phyloP scores from a whole-genome alignment of 2,888 invertebrate species.

The Coremacera marginata region DNA sequence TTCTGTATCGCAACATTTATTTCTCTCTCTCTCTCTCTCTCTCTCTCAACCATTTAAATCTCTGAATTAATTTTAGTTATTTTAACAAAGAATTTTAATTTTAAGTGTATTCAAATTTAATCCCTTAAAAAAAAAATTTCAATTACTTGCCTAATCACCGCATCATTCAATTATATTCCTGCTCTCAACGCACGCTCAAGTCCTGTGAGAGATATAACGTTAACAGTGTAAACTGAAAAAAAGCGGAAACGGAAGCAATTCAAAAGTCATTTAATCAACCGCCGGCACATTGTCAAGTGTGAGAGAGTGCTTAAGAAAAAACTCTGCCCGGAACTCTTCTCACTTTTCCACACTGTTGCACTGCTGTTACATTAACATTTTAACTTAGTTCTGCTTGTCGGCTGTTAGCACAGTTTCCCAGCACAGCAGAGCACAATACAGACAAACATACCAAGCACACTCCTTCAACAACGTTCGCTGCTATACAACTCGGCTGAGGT shows the following conservation, averaged over 20 bases:
- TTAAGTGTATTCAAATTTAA: background rate
- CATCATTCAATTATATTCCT: background rate
- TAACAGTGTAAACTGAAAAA: slow-evolving; percentile 41
- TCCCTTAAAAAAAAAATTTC: background rate
- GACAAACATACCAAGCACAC: background rate
- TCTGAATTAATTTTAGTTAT: no score
- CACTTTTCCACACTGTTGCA: no score
- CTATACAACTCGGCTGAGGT: background rate
- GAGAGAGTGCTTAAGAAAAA: no score
- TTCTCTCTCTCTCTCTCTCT: no score
- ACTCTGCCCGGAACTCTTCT: no score
- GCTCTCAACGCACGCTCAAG: background rate
- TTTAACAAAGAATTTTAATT: no score
- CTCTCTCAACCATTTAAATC: no score
- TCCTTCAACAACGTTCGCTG: background rate
- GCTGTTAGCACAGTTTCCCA: slow-evolving; percentile 17
- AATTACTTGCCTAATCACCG: no score
- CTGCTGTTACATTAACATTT: no score
- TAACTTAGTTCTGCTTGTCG: background rate
- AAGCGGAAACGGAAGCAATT: slow-evolving; percentile 46
- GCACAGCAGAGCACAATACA: slow-evolving; percentile 14
- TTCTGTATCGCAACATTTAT: no score
- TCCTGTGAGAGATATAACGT: background rate
- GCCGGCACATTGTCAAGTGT: no score
- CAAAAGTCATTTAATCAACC: background rate